phyloP scores from a whole-genome alignment of 2,113 vertebrate genomes.

The Colinus virginianus region DNA sequence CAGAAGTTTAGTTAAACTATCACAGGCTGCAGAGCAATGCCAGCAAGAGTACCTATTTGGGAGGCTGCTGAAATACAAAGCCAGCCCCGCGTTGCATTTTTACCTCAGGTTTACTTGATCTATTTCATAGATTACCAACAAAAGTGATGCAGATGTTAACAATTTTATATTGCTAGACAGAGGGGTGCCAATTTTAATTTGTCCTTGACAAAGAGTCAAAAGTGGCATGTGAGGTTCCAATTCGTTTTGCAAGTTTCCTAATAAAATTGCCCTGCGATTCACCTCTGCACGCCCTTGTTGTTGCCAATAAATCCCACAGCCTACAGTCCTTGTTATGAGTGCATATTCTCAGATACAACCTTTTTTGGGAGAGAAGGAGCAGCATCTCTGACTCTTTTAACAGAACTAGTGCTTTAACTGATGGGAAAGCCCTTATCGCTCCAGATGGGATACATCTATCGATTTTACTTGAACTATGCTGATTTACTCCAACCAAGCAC shows the following conservation, averaged over 20 bases:
- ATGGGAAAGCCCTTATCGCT: neutral
- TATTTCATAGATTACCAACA: conserved; percentile 31
- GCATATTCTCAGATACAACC: neutral
- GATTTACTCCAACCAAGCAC: conserved; percentile 38
- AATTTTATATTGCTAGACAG: conserved; percentile 11
- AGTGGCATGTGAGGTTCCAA: neutral
- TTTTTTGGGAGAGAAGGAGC: neutral
- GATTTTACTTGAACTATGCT: conserved; percentile 28
- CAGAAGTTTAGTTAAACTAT: neutral
- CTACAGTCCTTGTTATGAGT: neutral
- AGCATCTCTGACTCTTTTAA: neutral
- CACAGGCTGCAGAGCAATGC: neutral
- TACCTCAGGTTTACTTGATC: neutral
- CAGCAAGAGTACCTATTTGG: conserved; percentile 29
- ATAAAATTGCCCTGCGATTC: neutral
- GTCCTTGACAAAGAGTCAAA: conserved; percentile 25
- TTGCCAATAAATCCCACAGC: neutral
- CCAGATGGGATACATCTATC: conserved; percentile 36
- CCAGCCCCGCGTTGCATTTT: neutral
- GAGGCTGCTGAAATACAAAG: conserved; percentile 4
- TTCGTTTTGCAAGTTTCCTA: neutral
- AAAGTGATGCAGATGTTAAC: conserved; percentile 30
- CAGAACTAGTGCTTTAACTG: neutral
- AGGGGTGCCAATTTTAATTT: conserved; percentile 23
- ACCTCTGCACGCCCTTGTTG: neutral